These are phyloP conservation scores for Spatula clypeata DNA, from an alignment of 2,797 vertebrate species.

Conservation along the genomic window DNA sequence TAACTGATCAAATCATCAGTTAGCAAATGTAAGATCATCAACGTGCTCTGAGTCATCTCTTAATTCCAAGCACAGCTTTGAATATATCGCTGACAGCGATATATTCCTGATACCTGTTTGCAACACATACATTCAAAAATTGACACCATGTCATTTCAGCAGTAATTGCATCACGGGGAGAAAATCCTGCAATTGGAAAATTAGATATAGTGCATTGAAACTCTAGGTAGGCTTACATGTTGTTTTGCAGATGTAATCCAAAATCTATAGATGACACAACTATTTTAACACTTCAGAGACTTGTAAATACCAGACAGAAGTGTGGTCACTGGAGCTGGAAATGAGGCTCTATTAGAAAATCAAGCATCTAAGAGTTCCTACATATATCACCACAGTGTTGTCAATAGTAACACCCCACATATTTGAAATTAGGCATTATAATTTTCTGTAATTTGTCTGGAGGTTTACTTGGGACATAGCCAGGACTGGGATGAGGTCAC, in stretches of 20 bases:
- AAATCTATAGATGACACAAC: background rate
- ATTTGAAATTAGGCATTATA: background rate
- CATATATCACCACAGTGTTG: background rate
- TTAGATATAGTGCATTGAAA: background rate
- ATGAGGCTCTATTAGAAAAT: background rate
- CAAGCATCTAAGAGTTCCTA: background rate
- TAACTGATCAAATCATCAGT: background rate
- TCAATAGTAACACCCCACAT: background rate
- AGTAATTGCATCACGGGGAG: background rate
- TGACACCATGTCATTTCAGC: background rate
- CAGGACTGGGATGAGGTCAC: background rate
- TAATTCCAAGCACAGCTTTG: conserved; percentile 7
- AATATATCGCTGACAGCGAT: background rate
- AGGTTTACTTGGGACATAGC: background rate
- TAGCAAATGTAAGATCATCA: background rate
- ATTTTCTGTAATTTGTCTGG: background rate
- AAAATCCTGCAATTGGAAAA: background rate
- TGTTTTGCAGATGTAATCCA: background rate
- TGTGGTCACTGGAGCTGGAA: background rate
- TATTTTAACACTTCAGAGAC: background rate
- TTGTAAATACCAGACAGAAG: background rate
- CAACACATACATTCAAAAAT: background rate
- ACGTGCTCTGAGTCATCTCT: background rate
- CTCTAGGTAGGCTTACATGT: background rate
- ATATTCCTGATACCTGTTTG: background rate